Conservation (phyloP, 2,888 invertebrate genomes). For the Epinotia demarniana region DNA sequence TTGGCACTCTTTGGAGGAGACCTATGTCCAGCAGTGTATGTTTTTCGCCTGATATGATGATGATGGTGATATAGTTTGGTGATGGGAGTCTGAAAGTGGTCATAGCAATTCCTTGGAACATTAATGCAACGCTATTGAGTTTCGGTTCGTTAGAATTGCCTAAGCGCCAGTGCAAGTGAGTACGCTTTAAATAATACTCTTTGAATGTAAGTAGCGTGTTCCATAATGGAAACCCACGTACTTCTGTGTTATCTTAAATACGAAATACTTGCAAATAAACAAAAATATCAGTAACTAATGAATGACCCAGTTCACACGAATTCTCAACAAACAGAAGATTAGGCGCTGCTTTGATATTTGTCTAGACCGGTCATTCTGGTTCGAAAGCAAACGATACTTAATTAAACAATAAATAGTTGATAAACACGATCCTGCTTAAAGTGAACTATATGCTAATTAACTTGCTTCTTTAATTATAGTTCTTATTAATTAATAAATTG, state of each 20-base stretch:
- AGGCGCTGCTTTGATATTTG: slow-evolving; percentile 28
- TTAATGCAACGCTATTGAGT: too few relatives aligned
- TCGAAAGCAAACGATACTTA: slow-evolving; percentile 37
- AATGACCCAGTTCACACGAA: slow-evolving; percentile 42
- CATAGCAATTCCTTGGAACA: too few relatives aligned
- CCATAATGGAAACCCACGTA: not conserved
- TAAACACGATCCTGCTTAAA: slow-evolving; percentile 34
- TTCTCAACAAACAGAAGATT: slow-evolving; percentile 33
- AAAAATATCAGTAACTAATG: slow-evolving; percentile 30
- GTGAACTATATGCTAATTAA: slow-evolving; percentile 34
- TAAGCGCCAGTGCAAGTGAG: too few relatives aligned
- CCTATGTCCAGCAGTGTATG: too few relatives aligned
- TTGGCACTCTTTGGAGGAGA: too few relatives aligned
- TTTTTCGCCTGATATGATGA: too few relatives aligned
- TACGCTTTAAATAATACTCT: too few relatives aligned
- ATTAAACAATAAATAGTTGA: slow-evolving; percentile 38
- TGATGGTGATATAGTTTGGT: too few relatives aligned
- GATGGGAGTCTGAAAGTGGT: too few relatives aligned
- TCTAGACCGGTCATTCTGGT: slow-evolving; percentile 33
- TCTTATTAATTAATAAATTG: slow-evolving; percentile 45
- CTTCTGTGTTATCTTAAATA: not conserved
- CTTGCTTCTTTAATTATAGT: slow-evolving; percentile 24
- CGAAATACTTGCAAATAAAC: not conserved
- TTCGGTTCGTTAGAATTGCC: too few relatives aligned
- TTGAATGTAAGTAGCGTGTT: not conserved